Base-by-base conservation (phyloP, 2,888 invertebrate genomes). In the Yponomeuta evonymella region DNA sequence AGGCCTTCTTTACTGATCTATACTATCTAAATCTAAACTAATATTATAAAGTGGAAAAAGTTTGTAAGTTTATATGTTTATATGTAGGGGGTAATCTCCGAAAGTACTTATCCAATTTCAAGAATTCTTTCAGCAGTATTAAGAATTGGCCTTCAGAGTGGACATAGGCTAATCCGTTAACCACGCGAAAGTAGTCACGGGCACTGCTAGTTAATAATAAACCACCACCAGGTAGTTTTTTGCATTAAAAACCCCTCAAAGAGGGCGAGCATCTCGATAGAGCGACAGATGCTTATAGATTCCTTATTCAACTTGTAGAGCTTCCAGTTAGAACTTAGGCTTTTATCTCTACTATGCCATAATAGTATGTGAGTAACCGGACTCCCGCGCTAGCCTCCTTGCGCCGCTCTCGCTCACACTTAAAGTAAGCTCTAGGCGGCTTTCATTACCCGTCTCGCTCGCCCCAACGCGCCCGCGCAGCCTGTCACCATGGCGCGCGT, bases 321-420 rank as follows among this genome's bases (percentile, higher is more conserved):
- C 85, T 86, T 83, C 81, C 80, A 79, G 68, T 73, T 80, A 79
- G 68, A 72, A 69, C 71, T 68, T 72, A 84, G 81, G 79, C 80
- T 83, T 58, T 83, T 83, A 83, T 86, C 82, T 69, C 71, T 84
- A 80, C 71, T 84, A 80, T 78, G 82, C 86, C 81, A 83, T 83
- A 84, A 83, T 84, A 77, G 79, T 78, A 76, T 75, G 79, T 83
- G 83, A 87, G 81, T 88, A 89, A 87, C 90, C 89, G 88, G 88
- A 88, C 88, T 88, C 89, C 88, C 85, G 86, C 85, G 81, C 79
- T 84, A 86, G 88, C 88, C 84, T 85, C 84, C 83, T 72, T 67
- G 51, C 72, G 74, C 69, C 74, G 9, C 5, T 89, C 90, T 78
- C 87, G 73, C 82, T 91, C 83, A 76, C 86, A 80, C 90, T 71